A percentile compares a stretch with the other conserved stretches of the same genome.
Conservation (phyloP, 64 coral and sea anemone genomes). For the Montipora efflorescens region DNA sequence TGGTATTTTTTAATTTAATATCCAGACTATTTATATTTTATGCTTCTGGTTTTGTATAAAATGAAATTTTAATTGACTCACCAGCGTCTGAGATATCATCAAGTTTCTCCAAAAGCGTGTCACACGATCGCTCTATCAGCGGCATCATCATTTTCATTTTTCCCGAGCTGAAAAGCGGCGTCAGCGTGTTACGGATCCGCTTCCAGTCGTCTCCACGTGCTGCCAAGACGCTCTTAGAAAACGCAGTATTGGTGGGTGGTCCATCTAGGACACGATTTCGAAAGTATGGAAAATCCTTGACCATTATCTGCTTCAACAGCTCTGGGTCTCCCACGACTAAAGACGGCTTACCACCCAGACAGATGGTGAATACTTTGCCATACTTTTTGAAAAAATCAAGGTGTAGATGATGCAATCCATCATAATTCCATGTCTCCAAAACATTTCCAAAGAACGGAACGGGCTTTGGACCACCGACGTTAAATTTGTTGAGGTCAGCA, state of each 20-base stretch:
- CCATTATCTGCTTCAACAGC: constrained; percentile 55
- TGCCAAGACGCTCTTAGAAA: not conserved
- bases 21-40: too few species aligned
- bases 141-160: constrained; percentile 67
- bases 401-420: constrained; percentile 42
- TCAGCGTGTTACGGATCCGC: constrained; percentile 71
- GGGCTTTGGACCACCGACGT: constrained; percentile 69
- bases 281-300: constrained; percentile 83
- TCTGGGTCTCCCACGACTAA: constrained; percentile 69
- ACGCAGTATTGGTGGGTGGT: not conserved
- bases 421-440: constrained; percentile 43
- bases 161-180: constrained; percentile 65
- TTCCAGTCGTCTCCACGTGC: constrained; percentile 75
- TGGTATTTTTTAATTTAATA: too few species aligned
- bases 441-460: constrained; percentile 71
- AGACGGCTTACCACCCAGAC: constrained; percentile 14
- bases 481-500: constrained; percentile 61
- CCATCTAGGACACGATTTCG: constrained; percentile 11
- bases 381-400: constrained; percentile 66
- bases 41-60: too few species aligned
- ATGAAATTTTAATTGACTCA: not conserved
- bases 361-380: constrained; percentile 67
- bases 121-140: constrained; percentile 53
- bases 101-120: constrained; percentile 68
- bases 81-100: constrained; percentile 64